Conservation (phyloP, 2,797 vertebrate species). For the Rousettus madagascariensis region DNA sequence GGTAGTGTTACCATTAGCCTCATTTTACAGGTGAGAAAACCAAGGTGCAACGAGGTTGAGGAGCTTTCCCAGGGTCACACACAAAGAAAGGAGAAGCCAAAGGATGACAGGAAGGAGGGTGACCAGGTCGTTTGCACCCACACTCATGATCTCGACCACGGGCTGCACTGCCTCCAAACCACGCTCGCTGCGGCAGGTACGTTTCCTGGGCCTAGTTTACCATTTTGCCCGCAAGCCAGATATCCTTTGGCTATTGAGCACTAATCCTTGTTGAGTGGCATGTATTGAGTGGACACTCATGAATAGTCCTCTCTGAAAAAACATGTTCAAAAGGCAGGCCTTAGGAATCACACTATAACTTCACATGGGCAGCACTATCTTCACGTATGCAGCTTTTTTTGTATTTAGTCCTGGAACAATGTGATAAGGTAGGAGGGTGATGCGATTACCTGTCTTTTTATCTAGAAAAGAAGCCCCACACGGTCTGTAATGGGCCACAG, state of each 20-base stretch:
- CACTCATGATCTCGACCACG: too few relatives aligned
- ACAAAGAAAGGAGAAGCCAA: not conserved
- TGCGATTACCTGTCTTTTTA: not conserved
- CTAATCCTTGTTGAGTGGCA: not conserved
- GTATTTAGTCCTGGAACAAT: not conserved
- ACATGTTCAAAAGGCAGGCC: not conserved
- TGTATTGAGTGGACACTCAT: not conserved
- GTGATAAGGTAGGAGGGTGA: fast-evolving
- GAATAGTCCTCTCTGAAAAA: not conserved
- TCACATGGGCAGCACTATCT: not conserved
- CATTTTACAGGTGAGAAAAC: not conserved
- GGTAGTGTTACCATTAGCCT: not conserved
- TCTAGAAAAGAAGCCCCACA: not conserved
- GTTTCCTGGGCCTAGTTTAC: not conserved
- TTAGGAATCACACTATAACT: not conserved
- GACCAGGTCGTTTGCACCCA: not conserved
- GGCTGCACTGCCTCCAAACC: not conserved
- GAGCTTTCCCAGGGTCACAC: not conserved
- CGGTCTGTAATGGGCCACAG: not conserved
- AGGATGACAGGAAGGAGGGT: fast-evolving
- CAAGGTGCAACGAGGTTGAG: not conserved
- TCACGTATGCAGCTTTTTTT: not conserved
- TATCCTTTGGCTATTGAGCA: not conserved
- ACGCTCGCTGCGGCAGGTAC: fast-evolving
- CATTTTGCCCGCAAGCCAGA: not conserved